Evolutionary conservation across 2,888 invertebrate genomes (phyloP).

Genomic region (Zygothrica quintamaculata): DNA sequence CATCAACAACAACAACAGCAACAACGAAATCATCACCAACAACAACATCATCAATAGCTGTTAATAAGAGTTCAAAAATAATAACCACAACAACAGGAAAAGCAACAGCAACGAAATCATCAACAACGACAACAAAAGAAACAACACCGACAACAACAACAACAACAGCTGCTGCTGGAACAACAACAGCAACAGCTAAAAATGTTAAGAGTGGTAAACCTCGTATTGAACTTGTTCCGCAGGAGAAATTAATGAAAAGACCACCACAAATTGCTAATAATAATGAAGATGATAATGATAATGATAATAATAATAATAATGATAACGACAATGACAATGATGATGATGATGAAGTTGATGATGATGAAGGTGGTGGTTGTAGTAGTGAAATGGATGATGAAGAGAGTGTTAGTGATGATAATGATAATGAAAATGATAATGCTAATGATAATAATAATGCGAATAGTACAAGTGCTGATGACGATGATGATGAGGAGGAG

Average conservation of each 20-base stretch:
- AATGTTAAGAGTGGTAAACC: too few species aligned
- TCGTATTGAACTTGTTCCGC: too few species aligned
- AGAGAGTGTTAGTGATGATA: too few species aligned
- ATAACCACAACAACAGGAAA: background rate
- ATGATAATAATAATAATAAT: too few species aligned
- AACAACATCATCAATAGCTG: background rate
- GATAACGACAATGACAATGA: slow-evolving; percentile 41
- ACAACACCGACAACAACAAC: slow-evolving; percentile 1
- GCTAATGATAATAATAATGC: slow-evolving; percentile 49
- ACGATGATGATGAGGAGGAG: slow-evolving; percentile 51
- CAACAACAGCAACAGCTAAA: slow-evolving; percentile 24
- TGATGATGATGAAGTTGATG: slow-evolving; percentile 42
- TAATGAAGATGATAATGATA: slow-evolving; percentile 41
- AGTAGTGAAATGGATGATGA: slow-evolving; percentile 59
- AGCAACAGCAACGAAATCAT: slow-evolving; percentile 20
- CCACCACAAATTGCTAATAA: slow-evolving; percentile 43
- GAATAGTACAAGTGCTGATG: slow-evolving; percentile 31
- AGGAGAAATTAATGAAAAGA: slow-evolving; percentile 9
- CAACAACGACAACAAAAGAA: slow-evolving; percentile 20
- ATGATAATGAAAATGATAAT: slow-evolving; percentile 48
- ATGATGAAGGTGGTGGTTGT: slow-evolving; percentile 39
- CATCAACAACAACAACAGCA: slow-evolving; percentile 12
- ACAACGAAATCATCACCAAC: background rate
- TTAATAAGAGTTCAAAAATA: slow-evolving; percentile 12
- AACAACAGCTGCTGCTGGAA: slow-evolving; percentile 7